Percentiles rank a stretch among this genome's conserved stretches.
Evolutionary conservation across 2,113 vertebrate species (phyloP).

Genomic region (Hyla sarda): DNA sequence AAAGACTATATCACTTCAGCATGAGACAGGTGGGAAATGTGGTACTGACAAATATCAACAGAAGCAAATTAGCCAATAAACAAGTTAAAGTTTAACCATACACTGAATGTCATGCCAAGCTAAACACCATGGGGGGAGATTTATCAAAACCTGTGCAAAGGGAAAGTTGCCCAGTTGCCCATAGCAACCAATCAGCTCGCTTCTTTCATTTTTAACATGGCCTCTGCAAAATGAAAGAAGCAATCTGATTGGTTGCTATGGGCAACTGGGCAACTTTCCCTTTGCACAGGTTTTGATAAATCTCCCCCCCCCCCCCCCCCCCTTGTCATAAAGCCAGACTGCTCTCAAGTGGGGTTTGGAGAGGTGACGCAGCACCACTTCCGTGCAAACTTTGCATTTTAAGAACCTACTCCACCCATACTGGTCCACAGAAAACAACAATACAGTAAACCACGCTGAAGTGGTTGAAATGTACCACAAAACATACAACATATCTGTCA

Average conservation of each 20-base stretch:
- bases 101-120: neutral
- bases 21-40: neutral
- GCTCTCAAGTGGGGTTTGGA: conserved; percentile 13
- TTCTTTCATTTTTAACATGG: too few species aligned
- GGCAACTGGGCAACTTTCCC: too few species aligned
- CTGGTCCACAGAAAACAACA: conserved; percentile 10
- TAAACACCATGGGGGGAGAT: neutral
- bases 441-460: conserved; percentile 16
- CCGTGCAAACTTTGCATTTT: conserved; percentile 25
- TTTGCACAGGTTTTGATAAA: too few species aligned
- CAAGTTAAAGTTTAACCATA: conserved; percentile 44
- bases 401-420: conserved; percentile 18
- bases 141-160: neutral
- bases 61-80: conserved; percentile 28
- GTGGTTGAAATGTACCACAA: neutral
- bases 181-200: too few species aligned
- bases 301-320: too few species aligned
- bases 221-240: too few species aligned
- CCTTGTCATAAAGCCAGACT: too few species aligned
- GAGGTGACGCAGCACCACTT: neutral
- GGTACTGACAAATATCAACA: conserved; percentile 2
- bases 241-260: too few species aligned
- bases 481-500: conserved; percentile 3
- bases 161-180: too few species aligned
- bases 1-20: neutral